Conservation (phyloP, 1,140 invertebrate species). For the Drosophila serrata region DNA sequence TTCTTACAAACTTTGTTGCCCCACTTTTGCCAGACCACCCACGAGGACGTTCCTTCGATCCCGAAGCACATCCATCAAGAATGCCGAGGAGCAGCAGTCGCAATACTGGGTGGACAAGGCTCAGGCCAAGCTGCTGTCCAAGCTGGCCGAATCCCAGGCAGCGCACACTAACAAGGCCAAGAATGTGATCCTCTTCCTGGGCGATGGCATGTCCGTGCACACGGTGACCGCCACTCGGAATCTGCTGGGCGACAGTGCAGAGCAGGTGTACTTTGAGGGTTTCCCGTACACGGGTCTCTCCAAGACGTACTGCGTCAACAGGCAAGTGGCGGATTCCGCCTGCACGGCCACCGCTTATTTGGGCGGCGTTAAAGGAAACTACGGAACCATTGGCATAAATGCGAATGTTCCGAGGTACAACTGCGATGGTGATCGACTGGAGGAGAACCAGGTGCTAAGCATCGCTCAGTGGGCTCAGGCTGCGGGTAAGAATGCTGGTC, state of each 20-base stretch:
- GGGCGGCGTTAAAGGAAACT: conserved; percentile 92
- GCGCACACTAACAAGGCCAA: conserved; percentile 86
- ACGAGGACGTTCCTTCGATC: conserved; percentile 30
- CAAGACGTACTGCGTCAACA: conserved; percentile 93
- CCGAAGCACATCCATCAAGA: conserved; percentile 34
- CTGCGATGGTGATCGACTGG: conserved; percentile 79
- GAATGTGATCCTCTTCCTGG: conserved; percentile 92
- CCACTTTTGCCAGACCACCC: conserved; percentile 58
- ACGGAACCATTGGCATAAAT: conserved; percentile 90
- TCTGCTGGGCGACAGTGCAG: conserved; percentile 89
- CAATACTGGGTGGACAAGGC: conserved; percentile 77
- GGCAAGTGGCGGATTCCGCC: conserved; percentile 92
- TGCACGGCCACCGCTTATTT: conserved; percentile 93
- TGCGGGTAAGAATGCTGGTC: conserved; percentile 90
- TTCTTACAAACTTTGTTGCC: not conserved
- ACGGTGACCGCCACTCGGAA: conserved; percentile 90
- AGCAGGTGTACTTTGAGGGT: conserved; percentile 89
- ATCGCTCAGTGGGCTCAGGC: conserved; percentile 89
- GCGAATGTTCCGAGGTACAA: conserved; percentile 87
- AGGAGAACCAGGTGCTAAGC: conserved; percentile 87
- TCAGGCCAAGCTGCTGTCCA: conserved; percentile 61
- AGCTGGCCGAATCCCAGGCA: conserved; percentile 74
- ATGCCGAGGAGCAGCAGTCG: conserved; percentile 58
- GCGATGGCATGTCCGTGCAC: conserved; percentile 93
- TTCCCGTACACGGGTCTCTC: conserved; percentile 90